A percentile compares a stretch with the other conserved stretches of the same genome.
Conservation (phyloP, 2,888 invertebrate genomes). For the Serripes groenlandicus region DNA sequence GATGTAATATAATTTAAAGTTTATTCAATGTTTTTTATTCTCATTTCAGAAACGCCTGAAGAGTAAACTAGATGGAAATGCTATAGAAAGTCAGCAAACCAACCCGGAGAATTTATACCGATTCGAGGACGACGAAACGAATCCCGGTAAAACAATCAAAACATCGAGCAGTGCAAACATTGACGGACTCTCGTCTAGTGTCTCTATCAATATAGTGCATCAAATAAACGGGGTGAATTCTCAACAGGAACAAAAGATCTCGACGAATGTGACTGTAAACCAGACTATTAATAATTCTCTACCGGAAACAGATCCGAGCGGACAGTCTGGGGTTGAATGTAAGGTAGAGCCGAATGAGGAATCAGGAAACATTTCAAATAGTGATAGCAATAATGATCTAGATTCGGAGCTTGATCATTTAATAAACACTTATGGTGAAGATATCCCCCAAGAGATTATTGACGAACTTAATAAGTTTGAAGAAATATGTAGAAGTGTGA, state of each 20-base stretch:
- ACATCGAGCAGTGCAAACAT: slow-evolving; percentile 55
- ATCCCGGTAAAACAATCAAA: slow-evolving; percentile 61
- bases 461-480: slow-evolving; percentile 80
- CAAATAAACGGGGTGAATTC: slow-evolving; percentile 87
- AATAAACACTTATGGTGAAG: slow-evolving; percentile 91
- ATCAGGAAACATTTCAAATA: slow-evolving; percentile 61
- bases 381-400: slow-evolving; percentile 73
- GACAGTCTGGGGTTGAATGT: slow-evolving; percentile 78
- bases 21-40: slow-evolving; percentile 27
- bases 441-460: slow-evolving; percentile 71
- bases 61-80: slow-evolving; percentile 76
- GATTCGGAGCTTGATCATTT: slow-evolving; percentile 78
- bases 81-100: slow-evolving; percentile 56
- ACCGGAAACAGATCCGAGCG: slow-evolving; percentile 70
- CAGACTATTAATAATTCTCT: slow-evolving; percentile 89
- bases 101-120: slow-evolving; percentile 73
- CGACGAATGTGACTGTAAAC: slow-evolving; percentile 96
- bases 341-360: slow-evolving; percentile 90
- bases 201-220: slow-evolving; percentile 97
- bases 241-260: slow-evolving; percentile 88
- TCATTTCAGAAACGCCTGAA: slow-evolving; percentile 79
- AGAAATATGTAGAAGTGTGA: slow-evolving; percentile 74
- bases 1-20: too few relatives aligned
- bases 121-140: slow-evolving; percentile 74
- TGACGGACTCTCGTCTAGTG: slow-evolving; percentile 84